Percentiles rank a stretch among this genome's conserved stretches.
Evolutionary conservation across 2,888 invertebrate species (phyloP).

Genomic region (Eilema sororculum): DNA sequence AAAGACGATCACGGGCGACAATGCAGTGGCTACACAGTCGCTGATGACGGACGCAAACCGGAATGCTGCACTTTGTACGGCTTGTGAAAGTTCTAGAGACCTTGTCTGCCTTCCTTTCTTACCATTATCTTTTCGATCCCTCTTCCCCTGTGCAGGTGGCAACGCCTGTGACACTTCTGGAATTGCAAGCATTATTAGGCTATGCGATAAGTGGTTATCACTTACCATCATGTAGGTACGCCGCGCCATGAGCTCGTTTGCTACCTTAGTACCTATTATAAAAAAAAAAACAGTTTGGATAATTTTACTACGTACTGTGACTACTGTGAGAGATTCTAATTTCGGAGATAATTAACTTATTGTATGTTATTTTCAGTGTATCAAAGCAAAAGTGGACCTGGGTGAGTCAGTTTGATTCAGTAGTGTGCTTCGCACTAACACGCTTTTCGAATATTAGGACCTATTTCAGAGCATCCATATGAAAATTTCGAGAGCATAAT

Average conservation of each 20-base stretch:
- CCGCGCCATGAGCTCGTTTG: not conserved
- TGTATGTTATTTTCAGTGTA: slow-evolving; percentile 82
- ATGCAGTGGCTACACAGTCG: too few species aligned
- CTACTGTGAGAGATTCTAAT: not conserved
- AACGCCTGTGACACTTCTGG: not conserved
- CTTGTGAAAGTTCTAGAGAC: not conserved
- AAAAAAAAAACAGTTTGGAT: not conserved
- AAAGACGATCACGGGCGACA: too few species aligned
- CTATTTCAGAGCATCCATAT: not conserved
- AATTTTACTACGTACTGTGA: not conserved
- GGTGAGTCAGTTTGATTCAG: slow-evolving; percentile 73
- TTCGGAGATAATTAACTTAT: slow-evolving; percentile 53
- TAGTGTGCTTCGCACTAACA: slow-evolving; percentile 65
- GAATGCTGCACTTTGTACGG: not conserved
- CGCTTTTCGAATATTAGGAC: slow-evolving; percentile 50
- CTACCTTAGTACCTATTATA: not conserved
- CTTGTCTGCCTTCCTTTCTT: not conserved
- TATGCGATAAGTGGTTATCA: not conserved
- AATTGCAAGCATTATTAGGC: not conserved
- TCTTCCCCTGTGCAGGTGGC: not conserved
- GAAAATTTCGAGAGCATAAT: not conserved
- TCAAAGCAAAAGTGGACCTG: slow-evolving; percentile 80
- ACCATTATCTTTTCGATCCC: not conserved
- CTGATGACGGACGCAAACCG: too few species aligned
- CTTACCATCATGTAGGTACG: too few species aligned